These are phyloP conservation scores for Acronicta alni DNA, from an alignment of 2,888 invertebrate species.

Conservation along the genomic window DNA sequence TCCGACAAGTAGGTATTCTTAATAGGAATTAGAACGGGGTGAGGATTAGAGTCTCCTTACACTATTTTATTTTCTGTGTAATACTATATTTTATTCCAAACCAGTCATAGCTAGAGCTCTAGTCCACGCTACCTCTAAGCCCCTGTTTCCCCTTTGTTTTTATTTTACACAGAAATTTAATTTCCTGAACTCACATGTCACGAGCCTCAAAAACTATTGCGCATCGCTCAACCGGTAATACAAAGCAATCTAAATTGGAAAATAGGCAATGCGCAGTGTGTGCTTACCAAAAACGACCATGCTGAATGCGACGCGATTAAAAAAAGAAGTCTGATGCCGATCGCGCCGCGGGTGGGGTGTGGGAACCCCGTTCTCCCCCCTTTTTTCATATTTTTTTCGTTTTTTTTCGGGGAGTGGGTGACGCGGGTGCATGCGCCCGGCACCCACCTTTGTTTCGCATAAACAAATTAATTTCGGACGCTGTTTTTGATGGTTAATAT, in stretches of 20 bases:
- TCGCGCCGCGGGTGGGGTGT: constrained; percentile 84
- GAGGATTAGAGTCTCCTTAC: constrained; percentile 14
- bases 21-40: constrained; percentile 16
- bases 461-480: constrained; percentile 89
- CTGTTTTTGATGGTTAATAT: constrained; percentile 88
- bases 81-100: constrained; percentile 16
- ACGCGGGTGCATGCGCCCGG: constrained; percentile 87
- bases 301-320: constrained; percentile 89
- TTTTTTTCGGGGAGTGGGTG: constrained; percentile 87
- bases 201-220: constrained; percentile 88
- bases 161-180: constrained; percentile 79
- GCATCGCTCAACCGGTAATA: constrained; percentile 88
- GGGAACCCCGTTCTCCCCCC: constrained; percentile 71
- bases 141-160: constrained; percentile 48
- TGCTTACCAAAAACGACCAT: constrained; percentile 89
- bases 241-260: constrained; percentile 90
- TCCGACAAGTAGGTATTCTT: constrained; percentile 12
- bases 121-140: constrained; percentile 27
- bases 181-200: constrained; percentile 85
- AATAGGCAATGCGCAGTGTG: constrained; percentile 89
- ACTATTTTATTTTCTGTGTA: background rate
- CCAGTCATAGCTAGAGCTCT: constrained; percentile 6
- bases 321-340: constrained; percentile 89
- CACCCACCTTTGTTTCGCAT: constrained; percentile 89
- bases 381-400: constrained; percentile 79